These are phyloP conservation scores for Loris lydekkerianus DNA, from an alignment of 2,797 vertebrate genomes.

Conservation along the genomic window DNA sequence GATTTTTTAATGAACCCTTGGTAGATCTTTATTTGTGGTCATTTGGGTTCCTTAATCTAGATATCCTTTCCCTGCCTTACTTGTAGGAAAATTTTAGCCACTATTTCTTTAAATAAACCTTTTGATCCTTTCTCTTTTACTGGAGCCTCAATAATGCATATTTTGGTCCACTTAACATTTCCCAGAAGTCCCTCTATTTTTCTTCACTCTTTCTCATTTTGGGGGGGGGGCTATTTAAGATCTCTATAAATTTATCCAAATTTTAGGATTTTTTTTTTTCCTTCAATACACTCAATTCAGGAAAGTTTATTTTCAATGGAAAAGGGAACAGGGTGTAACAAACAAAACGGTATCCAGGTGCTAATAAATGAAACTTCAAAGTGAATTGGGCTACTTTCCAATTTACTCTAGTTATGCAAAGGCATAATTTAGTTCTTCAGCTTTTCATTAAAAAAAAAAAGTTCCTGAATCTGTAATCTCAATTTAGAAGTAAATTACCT, in stretches of 20 bases:
- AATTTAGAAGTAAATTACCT: constrained; percentile 19
- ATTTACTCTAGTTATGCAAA: neutral
- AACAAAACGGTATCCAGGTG: neutral
- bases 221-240: no score
- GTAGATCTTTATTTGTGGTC: no score
- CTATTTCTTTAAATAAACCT: neutral
- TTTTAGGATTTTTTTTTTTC: neutral
- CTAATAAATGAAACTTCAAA: neutral
- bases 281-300: neutral
- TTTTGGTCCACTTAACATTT: no score
- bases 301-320: neutral
- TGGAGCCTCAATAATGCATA: no score
- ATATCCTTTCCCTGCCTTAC: neutral
- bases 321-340: neutral
- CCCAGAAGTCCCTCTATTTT: no score
- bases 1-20: neutral
- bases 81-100: neutral
- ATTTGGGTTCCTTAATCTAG: neutral
- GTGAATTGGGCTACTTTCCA: neutral
- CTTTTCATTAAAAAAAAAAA: neutral
- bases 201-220: no score
- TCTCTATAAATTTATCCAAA: no score
- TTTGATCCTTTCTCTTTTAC: no score
- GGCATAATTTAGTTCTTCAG: neutral
- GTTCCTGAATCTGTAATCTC: neutral